Conservation (phyloP, 2,113 vertebrate genomes). For the Ibidorhyncha struthersii region DNA sequence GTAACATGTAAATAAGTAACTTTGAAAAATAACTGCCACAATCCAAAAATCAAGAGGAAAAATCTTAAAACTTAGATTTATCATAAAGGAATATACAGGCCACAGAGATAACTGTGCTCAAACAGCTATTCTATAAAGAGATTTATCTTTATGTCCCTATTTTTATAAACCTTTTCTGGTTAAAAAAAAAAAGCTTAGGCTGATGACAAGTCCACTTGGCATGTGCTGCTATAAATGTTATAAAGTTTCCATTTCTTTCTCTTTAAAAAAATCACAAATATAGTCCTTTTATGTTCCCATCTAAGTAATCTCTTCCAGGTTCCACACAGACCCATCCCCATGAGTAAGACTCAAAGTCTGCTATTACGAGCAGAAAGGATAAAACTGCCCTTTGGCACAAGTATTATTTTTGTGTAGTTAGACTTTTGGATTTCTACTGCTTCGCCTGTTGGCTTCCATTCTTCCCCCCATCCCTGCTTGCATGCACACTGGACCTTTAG, state of each 20-base stretch:
- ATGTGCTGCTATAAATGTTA: not conserved
- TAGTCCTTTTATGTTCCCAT: slow-evolving; percentile 11
- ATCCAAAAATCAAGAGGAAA: not conserved
- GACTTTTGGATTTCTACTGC: not conserved
- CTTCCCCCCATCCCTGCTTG: not conserved
- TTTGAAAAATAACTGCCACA: not conserved
- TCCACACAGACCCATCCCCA: not conserved
- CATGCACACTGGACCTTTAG: not conserved
- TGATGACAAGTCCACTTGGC: not conserved
- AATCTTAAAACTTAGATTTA: not conserved
- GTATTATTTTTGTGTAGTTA: slow-evolving; percentile 12
- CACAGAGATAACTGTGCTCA: not conserved
- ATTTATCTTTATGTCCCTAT: not conserved
- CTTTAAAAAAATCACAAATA: not conserved
- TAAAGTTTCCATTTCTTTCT: slow-evolving; percentile 21
- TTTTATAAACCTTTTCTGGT: not conserved
- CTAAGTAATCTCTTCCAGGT: slow-evolving; percentile 48
- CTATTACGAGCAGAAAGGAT: not conserved
- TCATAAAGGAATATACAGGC: not conserved
- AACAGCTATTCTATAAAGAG: not conserved
- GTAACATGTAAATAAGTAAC: not conserved
- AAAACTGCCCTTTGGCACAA: slow-evolving; percentile 25
- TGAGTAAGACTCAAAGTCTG: not conserved
- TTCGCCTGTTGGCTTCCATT: not conserved
- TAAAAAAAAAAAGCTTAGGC: not conserved